Percentiles rank a stretch among this genome's conserved stretches.
Conservation (phyloP, 2,113 vertebrate genomes). For the Neogale vison region DNA sequence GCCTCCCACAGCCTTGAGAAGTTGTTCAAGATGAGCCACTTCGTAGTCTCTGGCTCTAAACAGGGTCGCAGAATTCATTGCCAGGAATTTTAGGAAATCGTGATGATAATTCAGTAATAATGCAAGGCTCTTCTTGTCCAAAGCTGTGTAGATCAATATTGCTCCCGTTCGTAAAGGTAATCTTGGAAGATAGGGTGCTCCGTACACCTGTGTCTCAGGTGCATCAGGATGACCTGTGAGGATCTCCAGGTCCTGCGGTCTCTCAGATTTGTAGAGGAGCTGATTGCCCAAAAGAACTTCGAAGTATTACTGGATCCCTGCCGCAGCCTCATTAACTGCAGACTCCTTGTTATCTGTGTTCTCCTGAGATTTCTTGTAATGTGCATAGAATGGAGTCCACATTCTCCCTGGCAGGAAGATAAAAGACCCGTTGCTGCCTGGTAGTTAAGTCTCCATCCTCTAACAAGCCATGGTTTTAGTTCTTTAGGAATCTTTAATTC, state of each 20-base stretch:
- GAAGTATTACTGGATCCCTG: constrained; percentile 97
- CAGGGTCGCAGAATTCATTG: constrained; percentile 92
- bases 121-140: constrained; percentile 97
- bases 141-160: constrained; percentile 97
- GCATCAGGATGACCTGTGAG: constrained; percentile 94
- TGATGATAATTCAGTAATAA: constrained; percentile 97
- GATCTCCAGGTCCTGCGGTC: constrained; percentile 97
- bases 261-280: constrained; percentile 98
- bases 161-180: constrained; percentile 97
- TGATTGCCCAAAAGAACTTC: constrained; percentile 99
- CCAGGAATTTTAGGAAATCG: constrained; percentile 98
- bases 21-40: constrained; percentile 96
- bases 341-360: constrained; percentile 99
- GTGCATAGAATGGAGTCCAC: constrained; percentile 96
- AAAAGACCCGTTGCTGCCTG: constrained; percentile 98
- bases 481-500: constrained; percentile 99
- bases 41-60: constrained; percentile 97
- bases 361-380: constrained; percentile 97
- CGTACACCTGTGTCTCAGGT: constrained; percentile 97
- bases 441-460: constrained; percentile 99
- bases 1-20: constrained; percentile 93
- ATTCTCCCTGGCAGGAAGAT: constrained; percentile 97
- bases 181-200: constrained; percentile 95
- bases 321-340: constrained; percentile 97
- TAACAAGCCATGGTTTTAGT: constrained; percentile 96